Base-by-base conservation (phyloP, 2,888 invertebrate genomes). In the Hydraecia micacea region DNA sequence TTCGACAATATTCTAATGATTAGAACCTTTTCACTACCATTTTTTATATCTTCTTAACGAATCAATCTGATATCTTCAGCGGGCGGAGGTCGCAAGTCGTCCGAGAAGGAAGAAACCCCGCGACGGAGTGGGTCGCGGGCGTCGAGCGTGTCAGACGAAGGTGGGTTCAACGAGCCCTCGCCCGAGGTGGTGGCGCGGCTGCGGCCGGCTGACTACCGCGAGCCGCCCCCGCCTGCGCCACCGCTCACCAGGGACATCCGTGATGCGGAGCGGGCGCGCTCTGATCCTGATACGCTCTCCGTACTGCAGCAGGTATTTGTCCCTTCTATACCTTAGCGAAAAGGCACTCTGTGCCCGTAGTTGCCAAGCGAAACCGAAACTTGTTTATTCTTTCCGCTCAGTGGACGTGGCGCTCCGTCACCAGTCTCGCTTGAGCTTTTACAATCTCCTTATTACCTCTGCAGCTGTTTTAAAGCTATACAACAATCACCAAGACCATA, bases 111-210 rank as follows among this genome's bases (percentile, higher is more conserved):
- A 94, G 93, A 97, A 89, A 97, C 97, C 83, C 97, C 97, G 91
- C 88, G 97, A 96, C 90, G 97, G 97, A 85, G 97, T 97, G 90
- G 98, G 25, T 98, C 98, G 84, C 97, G 98, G 81, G 97, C 98
- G 72, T 98, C 98, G 89, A 97, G 97, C 87, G 96, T 95, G 81
- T 97, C 97, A 39, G 98, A 98, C 93, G 98, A 98, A 92, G 98
- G 98, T 74, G 98, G 98, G 72, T 98, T 98, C 95, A 98, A 98
- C 94, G 98, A 98, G 94, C 98, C 98, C 42, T 97, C 97, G 82
- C 98, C 98, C 28, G 98, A 98, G 93, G 97, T 98, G 89, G 97
- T 98, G 93, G 98, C 98, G 82, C 96, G 97, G 77, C 92, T 97
- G 87, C 94, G 94, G 86, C 96, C 96, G 52, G 96, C 96, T 8